Percentiles rank a stretch among this genome's conserved stretches.
Conservation (phyloP, 2,888 invertebrate species). For the Heliconius sara region DNA sequence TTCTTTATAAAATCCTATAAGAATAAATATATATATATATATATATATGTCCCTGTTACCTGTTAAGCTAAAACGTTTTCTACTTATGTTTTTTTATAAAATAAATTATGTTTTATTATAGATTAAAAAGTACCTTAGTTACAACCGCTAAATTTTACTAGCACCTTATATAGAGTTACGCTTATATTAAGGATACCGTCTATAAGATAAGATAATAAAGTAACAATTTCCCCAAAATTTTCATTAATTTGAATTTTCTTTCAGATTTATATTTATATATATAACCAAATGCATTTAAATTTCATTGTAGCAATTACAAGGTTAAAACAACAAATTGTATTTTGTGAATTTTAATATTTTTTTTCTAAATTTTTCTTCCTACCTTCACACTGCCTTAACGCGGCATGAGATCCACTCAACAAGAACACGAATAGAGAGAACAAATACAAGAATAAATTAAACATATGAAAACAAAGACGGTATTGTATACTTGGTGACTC, state of each 20-base stretch:
- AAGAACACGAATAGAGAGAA: background rate
- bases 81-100: no score
- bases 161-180: no score
- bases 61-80: no score
- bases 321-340: background rate
- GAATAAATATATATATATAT: no score
- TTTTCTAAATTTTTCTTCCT: background rate
- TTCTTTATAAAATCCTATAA: no score
- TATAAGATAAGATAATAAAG: background rate
- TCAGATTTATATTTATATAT: background rate
- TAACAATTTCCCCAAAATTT: background rate
- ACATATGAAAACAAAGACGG: slow-evolving; percentile 1
- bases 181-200: no score
- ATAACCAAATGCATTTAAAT: background rate
- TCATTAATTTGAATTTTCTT: background rate
- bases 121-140: no score
- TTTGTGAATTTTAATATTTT: background rate
- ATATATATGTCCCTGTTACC: no score
- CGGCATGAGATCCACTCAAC: background rate
- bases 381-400: background rate
- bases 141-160: no score
- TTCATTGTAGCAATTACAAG: background rate
- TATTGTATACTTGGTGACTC: slow-evolving; percentile 9
- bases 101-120: no score
- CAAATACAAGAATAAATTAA: background rate